Conservation (phyloP, 2,113 vertebrate species). For the Nothoprocta perdicaria region DNA sequence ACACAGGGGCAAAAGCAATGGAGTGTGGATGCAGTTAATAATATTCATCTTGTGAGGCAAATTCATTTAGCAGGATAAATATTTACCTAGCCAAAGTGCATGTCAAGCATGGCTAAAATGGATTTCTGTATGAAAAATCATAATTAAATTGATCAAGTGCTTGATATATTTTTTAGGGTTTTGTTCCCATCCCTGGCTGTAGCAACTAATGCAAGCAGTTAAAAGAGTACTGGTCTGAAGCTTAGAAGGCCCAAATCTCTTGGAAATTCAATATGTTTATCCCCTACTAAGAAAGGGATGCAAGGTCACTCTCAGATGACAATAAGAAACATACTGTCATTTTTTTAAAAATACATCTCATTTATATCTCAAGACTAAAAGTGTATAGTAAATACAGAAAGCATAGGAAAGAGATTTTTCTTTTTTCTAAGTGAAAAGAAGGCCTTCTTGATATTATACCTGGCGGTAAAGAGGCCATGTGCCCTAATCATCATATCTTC, state of each 20-base stretch:
- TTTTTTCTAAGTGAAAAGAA: neutral
- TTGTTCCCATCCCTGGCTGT: neutral
- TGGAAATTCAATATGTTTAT: neutral
- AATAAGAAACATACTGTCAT: neutral
- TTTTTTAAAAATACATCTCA: neutral
- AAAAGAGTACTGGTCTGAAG: neutral
- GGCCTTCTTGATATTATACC: neutral
- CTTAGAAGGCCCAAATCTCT: neutral
- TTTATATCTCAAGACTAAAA: neutral
- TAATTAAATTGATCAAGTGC: neutral
- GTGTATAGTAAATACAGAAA: neutral
- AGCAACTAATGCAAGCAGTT: neutral
- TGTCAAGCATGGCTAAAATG: neutral
- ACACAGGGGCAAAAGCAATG: neutral
- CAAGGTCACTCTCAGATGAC: neutral
- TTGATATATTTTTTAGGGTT: neutral
- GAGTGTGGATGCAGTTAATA: neutral
- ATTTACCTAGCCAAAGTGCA: neutral
- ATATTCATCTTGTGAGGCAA: neutral
- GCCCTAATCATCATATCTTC: neutral
- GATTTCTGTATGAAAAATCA: neutral
- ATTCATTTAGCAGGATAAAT: neutral
- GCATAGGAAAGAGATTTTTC: neutral
- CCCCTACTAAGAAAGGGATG: neutral
- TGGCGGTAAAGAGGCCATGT: accelerated